Base-by-base conservation (phyloP, 1,140 invertebrate genomes). In the Anthonomus grandis region DNA sequence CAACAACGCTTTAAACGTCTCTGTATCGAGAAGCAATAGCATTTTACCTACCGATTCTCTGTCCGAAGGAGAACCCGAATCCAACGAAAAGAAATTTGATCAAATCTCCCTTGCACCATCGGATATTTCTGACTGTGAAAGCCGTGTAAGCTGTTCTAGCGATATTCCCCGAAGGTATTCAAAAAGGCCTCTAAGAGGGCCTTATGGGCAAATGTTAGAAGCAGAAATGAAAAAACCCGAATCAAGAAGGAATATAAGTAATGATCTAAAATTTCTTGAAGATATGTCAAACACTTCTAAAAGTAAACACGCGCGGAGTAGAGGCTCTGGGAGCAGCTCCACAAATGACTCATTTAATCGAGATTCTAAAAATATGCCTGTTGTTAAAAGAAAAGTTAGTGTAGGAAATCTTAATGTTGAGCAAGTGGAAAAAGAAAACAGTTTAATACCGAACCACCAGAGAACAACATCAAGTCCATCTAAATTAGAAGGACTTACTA, bases 141-240 rank as follows among this genome's bases (percentile, higher is more conserved):
- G 76, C 57, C 71, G 68, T 45, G 34, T 64, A 1, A 65, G 63
- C 48, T 60, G 62, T n/a, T 68, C 52, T 42, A 68, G 48, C 37
- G 62, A 59, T 41, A 74, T 75, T 46, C 75, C 76, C 18, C 71
- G 75, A 48, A 70, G 86, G 3, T 90, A 87, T 64, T 85, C 83
- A 8, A 89, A 90, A 70, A 74, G 87, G 13, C 87, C 87, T 0
- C 72, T 90, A 0, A 76, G 88, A 15, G 89, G 88, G 4, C 89
- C 89, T 3, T 90, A 90, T 65, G 87, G 87, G 0, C 86, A 89
- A 70, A 90, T 90, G 87, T 74, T 91, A 10, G 88, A 90, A 69
- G 86, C 86, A 2, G 87, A 90, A 73, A 89, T 90, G 83, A 87
- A 86, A 42, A 87, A 87, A 67, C 82, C 84, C 0, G 81, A 82